A percentile compares a stretch with the other conserved stretches of the same genome.
Conservation (phyloP, 1,140 invertebrate genomes). For the Bradynema listronoti region DNA sequence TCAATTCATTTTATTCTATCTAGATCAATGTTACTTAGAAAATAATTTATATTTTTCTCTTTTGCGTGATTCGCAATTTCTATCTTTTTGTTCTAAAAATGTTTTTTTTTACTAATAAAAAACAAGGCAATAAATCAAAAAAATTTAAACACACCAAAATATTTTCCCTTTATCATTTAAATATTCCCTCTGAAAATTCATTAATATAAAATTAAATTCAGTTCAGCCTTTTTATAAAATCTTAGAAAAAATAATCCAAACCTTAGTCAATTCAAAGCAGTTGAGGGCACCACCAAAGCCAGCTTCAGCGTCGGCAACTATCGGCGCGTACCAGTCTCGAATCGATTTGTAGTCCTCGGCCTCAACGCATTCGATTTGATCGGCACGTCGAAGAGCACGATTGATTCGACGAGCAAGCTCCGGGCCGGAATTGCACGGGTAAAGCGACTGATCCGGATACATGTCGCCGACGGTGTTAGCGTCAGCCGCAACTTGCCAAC, state of each 20-base stretch:
- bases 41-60: too few species aligned
- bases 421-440: constrained; percentile 59
- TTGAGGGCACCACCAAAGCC: constrained; percentile 59
- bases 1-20: too few species aligned
- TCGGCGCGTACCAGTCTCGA: constrained; percentile 59
- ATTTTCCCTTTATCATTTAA: too few species aligned
- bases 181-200: too few species aligned
- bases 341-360: constrained; percentile 52
- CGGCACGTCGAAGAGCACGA: constrained; percentile 55
- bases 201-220: too few species aligned
- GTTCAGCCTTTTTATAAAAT: constrained; percentile 3
- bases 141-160: too few species aligned
- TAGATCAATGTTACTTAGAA: too few species aligned
- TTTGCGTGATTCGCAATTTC: too few species aligned
- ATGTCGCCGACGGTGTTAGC: constrained; percentile 57
- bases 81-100: too few species aligned
- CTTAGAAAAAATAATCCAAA: constrained; percentile 14
- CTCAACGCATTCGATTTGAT: constrained; percentile 46
- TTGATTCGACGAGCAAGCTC: constrained; percentile 58
- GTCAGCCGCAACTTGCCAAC: constrained; percentile 60
- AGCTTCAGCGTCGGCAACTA: constrained; percentile 60
- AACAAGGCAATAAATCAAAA: too few species aligned
- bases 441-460: constrained; percentile 60
- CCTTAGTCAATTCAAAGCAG: constrained; percentile 59
- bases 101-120: too few species aligned